Base-by-base conservation (phyloP, 2,888 invertebrate species). In the Laothoe populi region DNA sequence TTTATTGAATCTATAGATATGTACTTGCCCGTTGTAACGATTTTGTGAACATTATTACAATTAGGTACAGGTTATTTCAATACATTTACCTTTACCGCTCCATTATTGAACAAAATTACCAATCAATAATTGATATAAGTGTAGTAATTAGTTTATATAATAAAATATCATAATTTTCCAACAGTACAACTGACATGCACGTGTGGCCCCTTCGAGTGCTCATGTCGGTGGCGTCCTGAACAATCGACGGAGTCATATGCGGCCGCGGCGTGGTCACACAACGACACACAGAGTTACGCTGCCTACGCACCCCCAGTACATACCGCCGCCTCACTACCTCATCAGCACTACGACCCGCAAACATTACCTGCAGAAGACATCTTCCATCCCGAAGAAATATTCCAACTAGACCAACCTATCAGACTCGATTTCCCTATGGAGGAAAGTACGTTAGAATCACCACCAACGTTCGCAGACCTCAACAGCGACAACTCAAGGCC, bases 341-440 rank as follows among this genome's bases (percentile, higher is more conserved):
- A 73, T 64, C 85, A 65, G 62, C 90, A 92, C 23, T 95, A 94
- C 86, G 95, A 95, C 72, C 94, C 95, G 61, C 89, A 94, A 0
- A 86, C 93, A 0, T 88, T 95, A 24, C 94, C 95, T 53, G 91
- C 94, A 0, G 94, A 94, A 46, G 96, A 96, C 74, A 90, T 96
- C 26, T 96, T 96, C 79, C 96, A 96, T 77, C 96, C 96, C 0
- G 96, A 96, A 77, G 96, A 96, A 82, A 96, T 96, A 67, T 96
- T 96, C 84, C 96, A 96, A 79, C 84, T 96, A 64, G 96, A 96
- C 75, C 96, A 96, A 77, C 96, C 96, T 0, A 92, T 96, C 44
- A 89, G 95, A 71, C 87, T 95, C 0, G 95, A 96, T 73, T 95
- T 94, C 68, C 86, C 92, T 0, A 84, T 92, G 66, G 94, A 94